phyloP scores from a whole-genome alignment of 2,888 invertebrate species.

The Tyria jacobaeae region DNA sequence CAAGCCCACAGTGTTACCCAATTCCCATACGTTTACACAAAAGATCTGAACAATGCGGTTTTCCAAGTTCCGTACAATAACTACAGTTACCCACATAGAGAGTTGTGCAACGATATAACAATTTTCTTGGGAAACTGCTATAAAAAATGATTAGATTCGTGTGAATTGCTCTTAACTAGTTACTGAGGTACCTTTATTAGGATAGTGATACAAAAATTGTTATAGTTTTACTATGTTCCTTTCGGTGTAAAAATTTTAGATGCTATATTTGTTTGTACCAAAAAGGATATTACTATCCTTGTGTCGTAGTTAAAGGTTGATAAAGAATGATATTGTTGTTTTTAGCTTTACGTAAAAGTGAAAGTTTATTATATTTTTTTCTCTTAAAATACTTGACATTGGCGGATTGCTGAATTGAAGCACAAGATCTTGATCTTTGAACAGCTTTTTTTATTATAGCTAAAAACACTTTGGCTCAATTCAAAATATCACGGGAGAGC shows the following conservation, averaged over 20 bases:
- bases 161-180: conserved; percentile 38
- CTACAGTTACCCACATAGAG: conserved; percentile 31
- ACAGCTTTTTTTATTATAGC: no score
- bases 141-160: conserved; percentile 50
- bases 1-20: neutral
- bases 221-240: conserved; percentile 14
- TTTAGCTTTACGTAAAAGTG: no score
- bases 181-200: conserved; percentile 29
- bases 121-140: conserved; percentile 45
- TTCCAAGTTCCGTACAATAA: conserved; percentile 28
- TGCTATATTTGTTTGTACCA: conserved; percentile 1
- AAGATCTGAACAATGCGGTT: conserved; percentile 15
- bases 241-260: conserved; percentile 8
- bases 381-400: no score
- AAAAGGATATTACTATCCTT: neutral
- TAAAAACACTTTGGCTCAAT: no score
- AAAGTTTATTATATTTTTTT: no score
- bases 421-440: no score
- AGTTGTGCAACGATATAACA: conserved; percentile 39
- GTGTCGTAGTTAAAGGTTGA: no score
- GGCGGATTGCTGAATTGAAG: no score
- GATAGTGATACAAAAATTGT: conserved; percentile 24
- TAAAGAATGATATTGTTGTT: no score
- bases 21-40: conserved; percentile 3
- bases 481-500: no score